Evolutionary conservation across 2,888 invertebrate genomes (phyloP).

Genomic region (Tachina grossa): DNA sequence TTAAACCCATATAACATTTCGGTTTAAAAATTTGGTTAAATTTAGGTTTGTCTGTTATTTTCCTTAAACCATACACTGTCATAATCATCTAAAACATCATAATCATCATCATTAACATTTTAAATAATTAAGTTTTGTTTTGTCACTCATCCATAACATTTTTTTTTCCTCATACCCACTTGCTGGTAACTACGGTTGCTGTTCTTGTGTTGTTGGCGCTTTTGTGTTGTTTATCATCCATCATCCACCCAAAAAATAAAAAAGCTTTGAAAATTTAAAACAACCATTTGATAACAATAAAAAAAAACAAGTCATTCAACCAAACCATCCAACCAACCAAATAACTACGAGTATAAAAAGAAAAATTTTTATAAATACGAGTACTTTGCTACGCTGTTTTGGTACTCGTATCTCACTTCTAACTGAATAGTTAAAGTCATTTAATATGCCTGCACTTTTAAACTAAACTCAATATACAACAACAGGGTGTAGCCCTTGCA

Average conservation of each 20-base stretch:
- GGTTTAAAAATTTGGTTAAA: conserved; percentile 42
- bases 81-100: conserved; percentile 16
- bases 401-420: conserved; percentile 1
- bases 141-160: conserved; percentile 55
- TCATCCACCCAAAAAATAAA: conserved; percentile 12
- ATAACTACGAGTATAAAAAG: conserved; percentile 30
- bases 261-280: conserved; percentile 44
- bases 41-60: conserved; percentile 29
- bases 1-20: conserved; percentile 48
- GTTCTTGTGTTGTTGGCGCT: conserved; percentile 24
- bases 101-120: conserved; percentile 11
- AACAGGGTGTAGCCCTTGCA: conserved; percentile 47
- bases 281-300: conserved; percentile 48
- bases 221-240: conserved; percentile 40
- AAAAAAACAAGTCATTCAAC: conserved; percentile 54
- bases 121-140: conserved; percentile 47
- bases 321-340: conserved; percentile 52
- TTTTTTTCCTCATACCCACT: conserved; percentile 22
- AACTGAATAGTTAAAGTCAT: conserved; percentile 28
- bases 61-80: conserved; percentile 1
- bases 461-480: conserved; percentile 7
- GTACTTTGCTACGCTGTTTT: conserved; percentile 26
- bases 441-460: conserved; percentile 23
- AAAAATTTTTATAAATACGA: not conserved
- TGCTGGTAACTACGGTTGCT: conserved; percentile 21